These are phyloP conservation scores for Eremobia ochroleuca DNA, from an alignment of 2,888 invertebrate species.

Conservation along the genomic window DNA sequence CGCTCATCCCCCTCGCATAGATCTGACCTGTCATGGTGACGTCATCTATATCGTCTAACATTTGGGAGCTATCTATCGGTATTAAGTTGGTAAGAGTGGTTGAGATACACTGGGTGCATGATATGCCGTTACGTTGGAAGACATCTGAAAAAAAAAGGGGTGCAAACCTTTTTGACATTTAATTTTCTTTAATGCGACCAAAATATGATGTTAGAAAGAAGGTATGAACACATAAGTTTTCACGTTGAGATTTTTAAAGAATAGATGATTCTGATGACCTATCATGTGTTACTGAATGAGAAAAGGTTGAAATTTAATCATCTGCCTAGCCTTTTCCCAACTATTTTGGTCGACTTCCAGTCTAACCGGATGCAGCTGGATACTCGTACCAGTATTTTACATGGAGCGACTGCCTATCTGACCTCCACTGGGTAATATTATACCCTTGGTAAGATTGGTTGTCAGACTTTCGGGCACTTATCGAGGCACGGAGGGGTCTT, in stretches of 20 bases:
- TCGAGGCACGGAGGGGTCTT: too few species aligned
- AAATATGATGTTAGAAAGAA: background rate
- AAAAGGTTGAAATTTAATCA: background rate
- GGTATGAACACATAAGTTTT: too few species aligned
- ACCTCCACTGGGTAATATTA: too few species aligned
- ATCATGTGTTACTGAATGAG: background rate
- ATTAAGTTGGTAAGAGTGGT: constrained; percentile 79
- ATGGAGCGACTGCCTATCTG: too few species aligned
- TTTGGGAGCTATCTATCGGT: constrained; percentile 87
- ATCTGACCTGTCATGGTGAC: constrained; percentile 82
- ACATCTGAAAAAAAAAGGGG: background rate
- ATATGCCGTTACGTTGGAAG: background rate
- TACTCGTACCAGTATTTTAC: too few species aligned
- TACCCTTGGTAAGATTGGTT: too few species aligned
- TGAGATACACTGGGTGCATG: constrained; percentile 63
- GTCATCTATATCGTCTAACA: constrained; percentile 78
- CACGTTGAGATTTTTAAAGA: too few species aligned
- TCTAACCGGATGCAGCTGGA: too few species aligned
- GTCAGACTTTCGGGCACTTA: too few species aligned
- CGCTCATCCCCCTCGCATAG: constrained; percentile 62
- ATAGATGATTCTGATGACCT: too few species aligned
- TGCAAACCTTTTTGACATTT: background rate
- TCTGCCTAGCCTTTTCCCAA: too few species aligned
- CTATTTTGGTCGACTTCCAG: too few species aligned
- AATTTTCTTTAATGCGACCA: background rate